Conservation (phyloP, 2,888 invertebrate species). For the Phytoseiulus persimilis region DNA sequence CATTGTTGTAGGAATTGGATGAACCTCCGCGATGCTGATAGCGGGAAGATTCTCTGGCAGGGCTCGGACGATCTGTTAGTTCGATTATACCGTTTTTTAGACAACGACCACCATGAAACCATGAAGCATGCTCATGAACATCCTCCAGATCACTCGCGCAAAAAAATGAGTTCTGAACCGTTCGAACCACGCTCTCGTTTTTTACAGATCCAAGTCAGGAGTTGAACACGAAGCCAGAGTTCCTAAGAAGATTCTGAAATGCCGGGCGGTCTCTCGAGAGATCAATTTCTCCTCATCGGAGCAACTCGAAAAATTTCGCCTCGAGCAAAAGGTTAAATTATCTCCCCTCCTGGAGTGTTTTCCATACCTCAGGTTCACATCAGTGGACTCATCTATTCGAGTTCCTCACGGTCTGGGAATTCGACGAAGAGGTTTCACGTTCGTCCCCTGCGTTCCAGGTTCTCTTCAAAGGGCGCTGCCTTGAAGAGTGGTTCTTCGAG, state of each 20-base stretch:
- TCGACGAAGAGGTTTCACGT: conserved; percentile 64
- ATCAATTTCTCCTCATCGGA: conserved; percentile 61
- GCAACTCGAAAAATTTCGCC: conserved; percentile 85
- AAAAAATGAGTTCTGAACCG: too few species aligned
- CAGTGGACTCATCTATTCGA: too few species aligned
- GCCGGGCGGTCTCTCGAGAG: conserved; percentile 60
- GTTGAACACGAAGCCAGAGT: conserved; percentile 92
- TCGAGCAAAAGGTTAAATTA: conserved; percentile 65
- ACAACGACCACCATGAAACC: too few species aligned
- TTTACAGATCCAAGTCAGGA: conserved; percentile 62
- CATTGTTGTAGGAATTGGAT: conserved; percentile 71
- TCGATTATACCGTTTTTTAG: too few species aligned
- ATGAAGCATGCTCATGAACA: too few species aligned
- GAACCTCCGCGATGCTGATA: conserved; percentile 89
- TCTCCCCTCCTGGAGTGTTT: too few species aligned
- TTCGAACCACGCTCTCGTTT: too few species aligned
- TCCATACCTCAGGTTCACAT: too few species aligned
- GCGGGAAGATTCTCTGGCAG: conserved; percentile 89
- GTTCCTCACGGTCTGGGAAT: too few species aligned
- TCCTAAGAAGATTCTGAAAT: conserved; percentile 89
- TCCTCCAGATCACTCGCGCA: too few species aligned
- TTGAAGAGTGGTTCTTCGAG: conserved; percentile 99
- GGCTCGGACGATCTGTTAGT: conserved; percentile 80
- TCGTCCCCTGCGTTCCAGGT: conserved; percentile 77
- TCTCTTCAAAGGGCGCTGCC: conserved; percentile 67